phyloP scores from a whole-genome alignment of 2,888 invertebrate species.

The Mystacides longicornis region DNA sequence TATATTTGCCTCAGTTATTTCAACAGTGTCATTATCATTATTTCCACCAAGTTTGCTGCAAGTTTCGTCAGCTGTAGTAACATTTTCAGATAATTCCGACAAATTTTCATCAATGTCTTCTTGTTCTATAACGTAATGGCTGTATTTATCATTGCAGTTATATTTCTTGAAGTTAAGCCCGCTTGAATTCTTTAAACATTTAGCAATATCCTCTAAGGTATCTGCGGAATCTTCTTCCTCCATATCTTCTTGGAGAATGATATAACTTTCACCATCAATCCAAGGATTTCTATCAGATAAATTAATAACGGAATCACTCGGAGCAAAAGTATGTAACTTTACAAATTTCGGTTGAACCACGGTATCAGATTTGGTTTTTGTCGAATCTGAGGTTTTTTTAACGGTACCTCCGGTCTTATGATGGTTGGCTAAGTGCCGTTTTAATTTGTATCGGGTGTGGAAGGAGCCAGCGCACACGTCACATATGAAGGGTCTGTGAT shows the following conservation, averaged over 20 bases:
- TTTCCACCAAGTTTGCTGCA: no score
- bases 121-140: no score
- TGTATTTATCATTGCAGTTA: no score
- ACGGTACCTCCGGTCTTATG: slow-evolving; percentile 1
- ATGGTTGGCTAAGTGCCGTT: slow-evolving; percentile 32
- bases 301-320: background rate
- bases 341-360: slow-evolving; percentile 13
- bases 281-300: slow-evolving; percentile 8
- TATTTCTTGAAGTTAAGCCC: no score
- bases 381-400: background rate
- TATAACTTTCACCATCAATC: slow-evolving; percentile 21
- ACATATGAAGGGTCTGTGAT: slow-evolving; percentile 33
- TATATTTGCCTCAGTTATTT: slow-evolving; percentile 14
- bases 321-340: slow-evolving; percentile 1
- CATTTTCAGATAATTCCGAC: no score
- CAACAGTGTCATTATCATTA: no score
- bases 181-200: no score
- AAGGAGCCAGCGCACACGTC: slow-evolving; percentile 32
- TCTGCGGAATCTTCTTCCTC: slow-evolving; percentile 5
- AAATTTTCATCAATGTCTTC: no score
- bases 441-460: slow-evolving; percentile 32
- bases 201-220: no score
- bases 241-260: slow-evolving; percentile 18
- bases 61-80: no score
- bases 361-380: slow-evolving; percentile 4